These are phyloP conservation scores for Stigmatopora nigra DNA, from an alignment of 2,113 vertebrate species.

Conservation along the genomic window DNA sequence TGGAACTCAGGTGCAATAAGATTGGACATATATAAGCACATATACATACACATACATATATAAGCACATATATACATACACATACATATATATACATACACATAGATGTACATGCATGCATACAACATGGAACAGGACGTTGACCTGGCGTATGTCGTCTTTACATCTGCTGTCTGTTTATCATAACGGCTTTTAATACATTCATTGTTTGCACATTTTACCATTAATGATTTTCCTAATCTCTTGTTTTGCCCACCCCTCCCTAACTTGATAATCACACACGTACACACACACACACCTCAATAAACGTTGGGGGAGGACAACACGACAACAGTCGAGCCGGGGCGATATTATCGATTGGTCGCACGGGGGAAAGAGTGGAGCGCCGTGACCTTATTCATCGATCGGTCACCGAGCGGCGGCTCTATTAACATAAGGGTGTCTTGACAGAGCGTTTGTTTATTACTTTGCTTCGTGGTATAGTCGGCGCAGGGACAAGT, in stretches of 20 bases:
- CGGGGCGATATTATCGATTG: neutral
- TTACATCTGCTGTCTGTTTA: neutral
- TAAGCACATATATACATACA: no score
- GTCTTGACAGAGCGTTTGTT: constrained; percentile 13
- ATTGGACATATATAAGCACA: no score
- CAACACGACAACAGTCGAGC: neutral
- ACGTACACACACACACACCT: neutral
- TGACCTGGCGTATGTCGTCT: neutral
- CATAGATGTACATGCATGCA: no score
- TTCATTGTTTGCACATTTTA: constrained; percentile 1
- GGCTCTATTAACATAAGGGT: constrained; percentile 5
- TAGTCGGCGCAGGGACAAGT: neutral
- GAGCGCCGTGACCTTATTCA: neutral
- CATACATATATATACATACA: no score
- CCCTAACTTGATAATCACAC: neutral
- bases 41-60: no score
- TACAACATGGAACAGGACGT: no score
- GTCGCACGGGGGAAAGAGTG: neutral
- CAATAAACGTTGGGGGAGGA: neutral
- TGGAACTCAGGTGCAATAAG: no score
- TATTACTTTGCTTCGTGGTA: neutral
- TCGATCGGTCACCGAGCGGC: constrained; percentile 12
- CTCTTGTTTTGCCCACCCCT: neutral
- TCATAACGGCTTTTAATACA: neutral
- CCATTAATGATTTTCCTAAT: neutral